Evolutionary conservation across 2,113 vertebrate genomes (phyloP), one percentile per base, ranked within the genome.

Genomic region (Sprattus sprattus): DNA sequence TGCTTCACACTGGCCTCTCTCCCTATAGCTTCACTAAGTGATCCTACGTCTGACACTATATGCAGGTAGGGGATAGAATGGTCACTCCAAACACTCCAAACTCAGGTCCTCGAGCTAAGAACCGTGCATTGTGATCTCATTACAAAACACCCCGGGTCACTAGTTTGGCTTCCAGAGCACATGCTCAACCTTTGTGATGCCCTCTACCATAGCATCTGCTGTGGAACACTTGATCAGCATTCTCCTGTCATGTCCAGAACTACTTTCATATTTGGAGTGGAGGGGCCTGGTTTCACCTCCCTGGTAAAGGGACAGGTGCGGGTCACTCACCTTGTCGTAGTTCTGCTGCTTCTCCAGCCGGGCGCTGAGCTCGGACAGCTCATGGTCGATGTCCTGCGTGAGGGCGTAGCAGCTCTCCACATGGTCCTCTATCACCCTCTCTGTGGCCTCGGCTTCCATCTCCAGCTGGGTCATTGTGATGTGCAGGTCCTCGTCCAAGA

Each of bases 381-480:
- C 91, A 88, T 90, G 93, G 82, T 95, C 94, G 57, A 95, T 92
- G 50, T 94, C 92, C 86, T 93, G 94, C 16, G 93, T 92, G 0
- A 95, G 87, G 9, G 88, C 88, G 50, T 92, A 93, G 90, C 94
- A 95, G 22, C n/a, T 93, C 83, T 95, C 93, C 89, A 95, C 93
- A 49, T 92, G 89, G 20, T 91, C 91, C 22, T 95, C 93, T 82
- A 95, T 86, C 46, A 88, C 88, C 11, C 84, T 92, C 67, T 92
- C 87, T 2, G 92, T 92, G 18, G 95, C 95, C 11, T 91, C 85
- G 44, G 94, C 91, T 89, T 96, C 95, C 89, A 94, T 91, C 82
- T 96, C 94, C 88, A 96, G 88, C 84, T 95, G 93, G 46, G 92
- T 90, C 64, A 96, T 84, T 1, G 95, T 94, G 46, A 91, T 88